These are phyloP conservation scores for Mylabris sibirica DNA, from an alignment of 2,888 invertebrate species.

Conservation along the genomic window DNA sequence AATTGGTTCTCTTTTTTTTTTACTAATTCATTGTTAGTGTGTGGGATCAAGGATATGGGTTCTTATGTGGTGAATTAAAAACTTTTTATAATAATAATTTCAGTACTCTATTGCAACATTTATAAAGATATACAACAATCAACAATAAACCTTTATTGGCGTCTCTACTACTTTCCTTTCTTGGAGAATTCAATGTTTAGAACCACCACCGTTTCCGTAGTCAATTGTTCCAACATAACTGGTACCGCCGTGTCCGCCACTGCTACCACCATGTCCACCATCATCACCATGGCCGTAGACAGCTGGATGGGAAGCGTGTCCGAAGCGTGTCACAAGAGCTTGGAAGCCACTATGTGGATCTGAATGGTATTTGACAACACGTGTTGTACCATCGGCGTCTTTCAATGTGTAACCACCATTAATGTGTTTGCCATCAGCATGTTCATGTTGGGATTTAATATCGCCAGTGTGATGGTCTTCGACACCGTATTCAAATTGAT, in stretches of 20 bases:
- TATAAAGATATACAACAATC: background rate
- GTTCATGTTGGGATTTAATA: slow-evolving; percentile 56
- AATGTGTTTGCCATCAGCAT: slow-evolving; percentile 55
- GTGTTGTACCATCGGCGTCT: slow-evolving; percentile 58
- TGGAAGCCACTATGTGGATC: slow-evolving; percentile 53
- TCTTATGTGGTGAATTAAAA: background rate
- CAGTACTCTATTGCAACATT: background rate
- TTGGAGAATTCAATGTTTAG: background rate
- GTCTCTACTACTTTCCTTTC: background rate
- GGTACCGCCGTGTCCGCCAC: slow-evolving; percentile 41
- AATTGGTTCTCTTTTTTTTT: background rate
- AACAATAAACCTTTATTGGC: background rate
- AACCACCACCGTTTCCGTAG: slow-evolving; percentile 18
- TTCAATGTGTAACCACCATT: slow-evolving; percentile 56
- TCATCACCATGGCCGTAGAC: slow-evolving; percentile 38
- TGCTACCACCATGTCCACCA: slow-evolving; percentile 36
- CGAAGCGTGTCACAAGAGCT: slow-evolving; percentile 52
- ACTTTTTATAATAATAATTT: background rate
- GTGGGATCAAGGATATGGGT: background rate
- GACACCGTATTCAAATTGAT: slow-evolving; percentile 55
- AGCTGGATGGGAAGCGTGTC: slow-evolving; percentile 52
- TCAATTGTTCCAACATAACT: slow-evolving; percentile 44
- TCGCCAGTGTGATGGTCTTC: slow-evolving; percentile 58
- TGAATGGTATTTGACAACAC: slow-evolving; percentile 56
- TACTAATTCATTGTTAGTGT: background rate